Evolutionary conservation across 2,888 invertebrate genomes (phyloP).

Genomic region (Pteria penguin): DNA sequence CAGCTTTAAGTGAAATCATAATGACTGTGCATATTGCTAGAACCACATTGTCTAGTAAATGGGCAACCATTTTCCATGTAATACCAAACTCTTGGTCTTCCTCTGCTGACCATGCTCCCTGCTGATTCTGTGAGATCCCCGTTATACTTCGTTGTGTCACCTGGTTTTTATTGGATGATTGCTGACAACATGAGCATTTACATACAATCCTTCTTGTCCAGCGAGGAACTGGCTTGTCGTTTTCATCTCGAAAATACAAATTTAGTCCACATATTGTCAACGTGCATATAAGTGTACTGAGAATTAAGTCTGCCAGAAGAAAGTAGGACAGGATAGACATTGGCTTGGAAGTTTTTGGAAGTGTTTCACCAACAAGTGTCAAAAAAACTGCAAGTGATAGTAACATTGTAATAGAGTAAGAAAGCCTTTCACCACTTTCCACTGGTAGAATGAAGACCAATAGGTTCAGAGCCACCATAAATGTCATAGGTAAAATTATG

Average conservation of each 20-base stretch:
- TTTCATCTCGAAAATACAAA: conserved; percentile 21
- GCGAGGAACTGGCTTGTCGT: conserved; percentile 11
- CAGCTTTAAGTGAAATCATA: background rate
- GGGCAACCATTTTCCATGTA: conserved; percentile 13
- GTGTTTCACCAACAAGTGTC: conserved; percentile 47
- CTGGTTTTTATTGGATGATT: too few species aligned
- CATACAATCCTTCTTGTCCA: background rate
- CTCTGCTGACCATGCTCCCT: background rate
- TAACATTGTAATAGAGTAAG: conserved; percentile 45
- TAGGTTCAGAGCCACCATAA: conserved; percentile 41
- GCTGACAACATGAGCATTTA: too few species aligned
- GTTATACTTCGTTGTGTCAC: too few species aligned
- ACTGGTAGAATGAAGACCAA: conserved; percentile 46
- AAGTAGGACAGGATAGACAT: conserved; percentile 42
- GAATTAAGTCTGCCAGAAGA: conserved; percentile 29
- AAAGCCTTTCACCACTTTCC: conserved; percentile 45
- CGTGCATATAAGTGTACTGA: conserved; percentile 42
- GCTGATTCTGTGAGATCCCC: too few species aligned
- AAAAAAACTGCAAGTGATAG: conserved; percentile 50
- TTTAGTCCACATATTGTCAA: conserved; percentile 34
- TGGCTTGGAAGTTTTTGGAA: conserved; percentile 49
- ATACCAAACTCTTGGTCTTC: background rate
- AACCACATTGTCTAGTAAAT: background rate
- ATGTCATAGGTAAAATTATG: conserved; percentile 45
- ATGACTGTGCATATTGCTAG: background rate